Conservation (phyloP, 92 coral and sea anemone species). For the Porites evermanni region DNA sequence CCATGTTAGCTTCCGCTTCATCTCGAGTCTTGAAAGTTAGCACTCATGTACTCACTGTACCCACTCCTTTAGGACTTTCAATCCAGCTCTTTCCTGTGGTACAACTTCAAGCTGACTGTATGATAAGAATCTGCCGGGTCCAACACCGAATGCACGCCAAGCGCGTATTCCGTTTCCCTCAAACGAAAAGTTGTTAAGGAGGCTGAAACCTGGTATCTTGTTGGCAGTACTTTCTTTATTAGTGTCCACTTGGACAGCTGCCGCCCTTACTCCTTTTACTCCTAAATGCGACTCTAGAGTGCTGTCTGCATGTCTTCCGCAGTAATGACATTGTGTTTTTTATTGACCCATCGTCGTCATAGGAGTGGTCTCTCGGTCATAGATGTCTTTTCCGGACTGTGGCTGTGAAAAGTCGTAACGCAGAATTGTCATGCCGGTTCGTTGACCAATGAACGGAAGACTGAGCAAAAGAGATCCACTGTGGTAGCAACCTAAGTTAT, state of each 20-base stretch:
- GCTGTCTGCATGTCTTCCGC: constrained; percentile 65
- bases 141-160: constrained; percentile 33
- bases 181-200: constrained; percentile 35
- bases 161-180: constrained; percentile 28
- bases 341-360: constrained; percentile 54
- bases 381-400: constrained; percentile 54
- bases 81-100: constrained; percentile 8
- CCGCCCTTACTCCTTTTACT: constrained; percentile 43
- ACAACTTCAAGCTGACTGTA: constrained; percentile 3
- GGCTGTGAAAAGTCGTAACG: constrained; percentile 68
- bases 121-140: constrained; percentile 9
- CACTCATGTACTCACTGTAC: constrained; percentile 49
- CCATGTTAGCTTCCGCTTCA: constrained; percentile 68
- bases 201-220: constrained; percentile 47
- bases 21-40: constrained; percentile 53
- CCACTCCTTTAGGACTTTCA: constrained; percentile 11
- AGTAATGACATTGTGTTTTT: constrained; percentile 47
- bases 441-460: constrained; percentile 35
- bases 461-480: background rate
- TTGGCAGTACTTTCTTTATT: constrained; percentile 22
- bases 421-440: constrained; percentile 34
- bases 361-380: constrained; percentile 45
- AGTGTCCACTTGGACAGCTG: constrained; percentile 45
- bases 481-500: no score
- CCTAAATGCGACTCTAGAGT: constrained; percentile 61